A percentile compares a stretch with the other conserved stretches of the same genome.
Evolutionary conservation across 2,888 invertebrate species (phyloP).

Genomic region (Pterostichus niger): DNA sequence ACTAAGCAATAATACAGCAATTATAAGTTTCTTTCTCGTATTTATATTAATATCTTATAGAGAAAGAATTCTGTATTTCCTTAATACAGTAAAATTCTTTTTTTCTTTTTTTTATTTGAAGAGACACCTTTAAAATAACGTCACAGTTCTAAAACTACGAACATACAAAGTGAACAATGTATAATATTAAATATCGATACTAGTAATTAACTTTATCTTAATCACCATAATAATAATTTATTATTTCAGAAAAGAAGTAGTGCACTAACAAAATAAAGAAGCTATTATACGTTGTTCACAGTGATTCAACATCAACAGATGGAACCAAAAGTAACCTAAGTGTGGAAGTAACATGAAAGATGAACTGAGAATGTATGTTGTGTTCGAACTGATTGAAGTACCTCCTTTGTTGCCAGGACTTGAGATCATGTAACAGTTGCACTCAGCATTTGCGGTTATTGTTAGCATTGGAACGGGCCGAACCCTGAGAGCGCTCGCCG

Average conservation of each 20-base stretch:
- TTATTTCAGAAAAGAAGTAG: not conserved
- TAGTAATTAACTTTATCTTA: constrained; percentile 20
- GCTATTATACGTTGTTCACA: constrained; percentile 49
- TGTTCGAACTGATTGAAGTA: constrained; percentile 49
- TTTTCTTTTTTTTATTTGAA: constrained; percentile 18
- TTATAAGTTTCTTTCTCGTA: constrained; percentile 39
- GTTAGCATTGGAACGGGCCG: constrained; percentile 77
- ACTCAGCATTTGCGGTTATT: constrained; percentile 78
- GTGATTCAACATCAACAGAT: not conserved
- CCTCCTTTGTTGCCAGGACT: constrained; percentile 47
- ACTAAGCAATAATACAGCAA: constrained; percentile 50
- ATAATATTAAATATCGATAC: constrained; percentile 35
- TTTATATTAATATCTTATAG: constrained; percentile 51
- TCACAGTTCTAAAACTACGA: constrained; percentile 33
- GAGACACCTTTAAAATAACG: constrained; percentile 25
- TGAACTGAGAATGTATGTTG: constrained; percentile 23
- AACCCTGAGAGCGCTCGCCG: constrained; percentile 77
- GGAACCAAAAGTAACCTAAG: constrained; percentile 10
- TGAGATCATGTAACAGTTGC: constrained; percentile 59
- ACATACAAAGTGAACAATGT: constrained; percentile 54
- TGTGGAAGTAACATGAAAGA: constrained; percentile 31
- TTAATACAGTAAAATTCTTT: constrained; percentile 38
- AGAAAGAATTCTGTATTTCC: constrained; percentile 37
- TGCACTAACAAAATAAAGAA: constrained; percentile 3
- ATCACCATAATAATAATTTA: constrained; percentile 25